phyloP scores from a whole-genome alignment of 2,113 vertebrate genomes.

The Ammodytes dubius region DNA sequence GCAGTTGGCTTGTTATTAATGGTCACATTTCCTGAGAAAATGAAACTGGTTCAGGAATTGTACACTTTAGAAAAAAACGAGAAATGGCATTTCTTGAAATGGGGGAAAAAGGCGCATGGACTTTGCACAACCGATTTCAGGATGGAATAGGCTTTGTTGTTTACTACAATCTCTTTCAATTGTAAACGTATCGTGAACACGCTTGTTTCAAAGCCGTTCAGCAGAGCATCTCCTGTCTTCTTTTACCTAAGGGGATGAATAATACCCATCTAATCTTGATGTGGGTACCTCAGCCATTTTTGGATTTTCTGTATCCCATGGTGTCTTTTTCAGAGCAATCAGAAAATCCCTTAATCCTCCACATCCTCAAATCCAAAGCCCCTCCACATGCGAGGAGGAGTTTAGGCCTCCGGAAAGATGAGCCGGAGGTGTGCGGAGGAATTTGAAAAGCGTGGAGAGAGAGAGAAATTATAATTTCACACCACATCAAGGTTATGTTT shows the following conservation, averaged over 20 bases:
- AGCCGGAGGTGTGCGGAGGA: conserved; percentile 55
- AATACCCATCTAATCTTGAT: conserved; percentile 77
- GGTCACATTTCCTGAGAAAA: conserved; percentile 22
- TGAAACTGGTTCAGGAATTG: conserved; percentile 26
- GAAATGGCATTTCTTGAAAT: conserved; percentile 33
- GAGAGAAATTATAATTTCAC: conserved; percentile 19
- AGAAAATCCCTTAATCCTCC: conserved; percentile 81
- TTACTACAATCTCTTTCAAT: conserved; percentile 28
- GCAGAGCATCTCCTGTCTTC: conserved; percentile 34
- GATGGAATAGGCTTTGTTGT: conserved; percentile 7
- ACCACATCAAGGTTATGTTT: neutral
- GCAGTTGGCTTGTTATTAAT: conserved; percentile 14
- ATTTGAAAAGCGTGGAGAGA: conserved; percentile 24
- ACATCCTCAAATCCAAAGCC: conserved; percentile 74
- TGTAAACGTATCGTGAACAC: conserved; percentile 47
- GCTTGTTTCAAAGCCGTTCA: conserved; percentile 53
- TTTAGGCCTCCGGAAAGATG: conserved; percentile 56
- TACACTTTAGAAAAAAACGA: neutral
- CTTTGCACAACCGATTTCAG: conserved; percentile 5
- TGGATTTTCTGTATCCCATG: conserved; percentile 70
- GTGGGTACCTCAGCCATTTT: conserved; percentile 75
- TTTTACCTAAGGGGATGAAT: conserved; percentile 47
- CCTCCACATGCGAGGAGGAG: conserved; percentile 55
- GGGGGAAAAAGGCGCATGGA: neutral
- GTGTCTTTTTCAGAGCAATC: conserved; percentile 74